Percentiles rank a stretch among this genome's conserved stretches.
phyloP scores from a whole-genome alignment of 2,888 invertebrate species.

The Tribolium freemani region DNA sequence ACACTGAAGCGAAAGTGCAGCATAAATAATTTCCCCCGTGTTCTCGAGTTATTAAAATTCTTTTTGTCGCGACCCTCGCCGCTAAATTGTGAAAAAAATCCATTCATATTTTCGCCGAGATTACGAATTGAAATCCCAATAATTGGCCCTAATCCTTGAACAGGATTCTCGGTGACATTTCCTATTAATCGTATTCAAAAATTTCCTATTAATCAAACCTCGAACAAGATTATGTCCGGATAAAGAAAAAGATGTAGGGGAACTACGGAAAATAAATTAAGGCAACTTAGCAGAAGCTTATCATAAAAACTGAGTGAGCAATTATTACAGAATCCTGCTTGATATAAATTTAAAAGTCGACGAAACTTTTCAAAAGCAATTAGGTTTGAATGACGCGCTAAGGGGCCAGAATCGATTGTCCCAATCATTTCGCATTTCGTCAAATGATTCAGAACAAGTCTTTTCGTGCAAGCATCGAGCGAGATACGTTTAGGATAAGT shows the following conservation, averaged over 20 bases:
- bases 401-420: slow-evolving; percentile 22
- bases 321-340: slow-evolving; percentile 22
- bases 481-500: slow-evolving; percentile 31
- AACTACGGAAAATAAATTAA: slow-evolving; percentile 16
- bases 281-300: slow-evolving; percentile 19
- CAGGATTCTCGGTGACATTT: slow-evolving; percentile 14
- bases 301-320: slow-evolving; percentile 23
- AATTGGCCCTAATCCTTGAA: slow-evolving; percentile 15
- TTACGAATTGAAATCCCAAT: slow-evolving; percentile 18
- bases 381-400: slow-evolving; percentile 15
- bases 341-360: slow-evolving; percentile 28
- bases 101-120: slow-evolving; percentile 7
- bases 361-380: slow-evolving; percentile 21
- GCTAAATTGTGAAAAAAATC: slow-evolving; percentile 13
- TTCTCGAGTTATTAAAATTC: slow-evolving; percentile 14
- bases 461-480: not conserved
- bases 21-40: slow-evolving; percentile 24
- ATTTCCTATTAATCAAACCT: slow-evolving; percentile 21
- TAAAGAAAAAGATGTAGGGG: slow-evolving; percentile 22
- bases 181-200: slow-evolving; percentile 26
- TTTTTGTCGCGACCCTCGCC: slow-evolving; percentile 19
- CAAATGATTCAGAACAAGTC: not conserved
- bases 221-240: slow-evolving; percentile 15
- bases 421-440: not conserved
- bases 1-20: slow-evolving; percentile 12